Conservation (phyloP, 2,797 vertebrate species). For the Mionectes olivaceus region DNA sequence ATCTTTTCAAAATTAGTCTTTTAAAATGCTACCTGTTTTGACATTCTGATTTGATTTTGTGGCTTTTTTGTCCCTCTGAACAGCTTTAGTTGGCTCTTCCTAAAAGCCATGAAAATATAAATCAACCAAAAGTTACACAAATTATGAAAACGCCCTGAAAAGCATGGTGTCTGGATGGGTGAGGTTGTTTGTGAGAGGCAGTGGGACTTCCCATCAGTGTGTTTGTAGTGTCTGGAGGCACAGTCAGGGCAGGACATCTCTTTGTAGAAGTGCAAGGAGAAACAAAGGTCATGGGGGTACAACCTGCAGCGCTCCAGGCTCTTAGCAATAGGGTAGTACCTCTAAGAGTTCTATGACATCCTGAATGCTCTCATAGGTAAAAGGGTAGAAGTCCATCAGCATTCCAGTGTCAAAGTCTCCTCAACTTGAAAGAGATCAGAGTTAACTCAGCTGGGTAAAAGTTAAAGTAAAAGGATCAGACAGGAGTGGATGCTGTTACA, state of each 20-base stretch:
- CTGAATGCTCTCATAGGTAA: background rate
- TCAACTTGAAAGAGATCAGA: background rate
- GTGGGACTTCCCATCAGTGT: accelerated
- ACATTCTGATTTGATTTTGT: background rate
- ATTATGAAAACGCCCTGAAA: background rate
- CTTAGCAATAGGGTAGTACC: background rate
- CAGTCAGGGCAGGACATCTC: background rate
- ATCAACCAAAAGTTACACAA: background rate
- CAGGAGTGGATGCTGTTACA: background rate
- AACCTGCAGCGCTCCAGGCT: background rate
- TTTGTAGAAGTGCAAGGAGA: background rate
- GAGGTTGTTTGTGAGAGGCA: background rate
- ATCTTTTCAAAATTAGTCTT: background rate
- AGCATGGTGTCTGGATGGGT: accelerated
- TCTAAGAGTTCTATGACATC: background rate
- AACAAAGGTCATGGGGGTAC: background rate
- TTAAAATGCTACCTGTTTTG: background rate
- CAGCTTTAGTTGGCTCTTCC: background rate
- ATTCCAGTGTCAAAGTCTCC: background rate
- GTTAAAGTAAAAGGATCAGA: background rate
- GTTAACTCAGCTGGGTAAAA: background rate
- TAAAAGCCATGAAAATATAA: background rate
- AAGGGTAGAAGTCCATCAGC: background rate
- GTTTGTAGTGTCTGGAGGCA: background rate
- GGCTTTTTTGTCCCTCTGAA: background rate